Percentiles rank a stretch among this genome's conserved stretches.
phyloP scores from a whole-genome alignment of 2,888 invertebrate genomes.

The Papilio demoleus region DNA sequence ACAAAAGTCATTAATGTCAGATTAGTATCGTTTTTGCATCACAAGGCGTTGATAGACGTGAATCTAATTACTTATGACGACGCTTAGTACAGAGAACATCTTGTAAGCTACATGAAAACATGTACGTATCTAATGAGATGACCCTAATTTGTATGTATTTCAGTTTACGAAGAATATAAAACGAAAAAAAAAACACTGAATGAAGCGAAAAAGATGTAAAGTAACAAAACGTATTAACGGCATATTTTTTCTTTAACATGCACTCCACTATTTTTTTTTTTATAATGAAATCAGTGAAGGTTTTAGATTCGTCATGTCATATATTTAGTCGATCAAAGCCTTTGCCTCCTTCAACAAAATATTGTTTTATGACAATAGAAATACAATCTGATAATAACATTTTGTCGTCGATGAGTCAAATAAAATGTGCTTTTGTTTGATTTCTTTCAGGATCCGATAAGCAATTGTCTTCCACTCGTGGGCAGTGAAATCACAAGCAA shows the following conservation, averaged over 20 bases:
- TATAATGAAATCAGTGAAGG: not conserved
- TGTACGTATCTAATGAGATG: constrained; percentile 8
- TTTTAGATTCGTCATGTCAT: not conserved
- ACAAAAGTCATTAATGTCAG: constrained; percentile 10
- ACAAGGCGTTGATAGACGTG: constrained; percentile 16
- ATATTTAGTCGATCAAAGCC: not conserved
- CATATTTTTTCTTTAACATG: not conserved
- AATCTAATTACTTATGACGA: constrained; percentile 5
- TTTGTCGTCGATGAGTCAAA: not conserved
- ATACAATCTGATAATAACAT: not conserved
- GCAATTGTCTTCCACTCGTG: constrained; percentile 23
- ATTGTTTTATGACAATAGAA: not conserved
- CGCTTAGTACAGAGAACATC: constrained; percentile 4
- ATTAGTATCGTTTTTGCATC: constrained; percentile 4
- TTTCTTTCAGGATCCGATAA: constrained; percentile 11
- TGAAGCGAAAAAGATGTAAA: too few relatives aligned
- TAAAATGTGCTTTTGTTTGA: not conserved
- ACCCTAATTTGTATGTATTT: not conserved
- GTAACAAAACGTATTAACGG: not conserved
- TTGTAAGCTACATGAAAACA: not conserved
- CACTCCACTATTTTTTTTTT: not conserved
- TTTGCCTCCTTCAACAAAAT: not conserved
- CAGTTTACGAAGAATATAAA: not conserved
- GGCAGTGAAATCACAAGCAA: constrained; percentile 44
- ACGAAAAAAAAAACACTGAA: constrained; percentile 3